Base-by-base conservation (phyloP, 2,888 invertebrate species). In the Scotopteryx bipunctaria region DNA sequence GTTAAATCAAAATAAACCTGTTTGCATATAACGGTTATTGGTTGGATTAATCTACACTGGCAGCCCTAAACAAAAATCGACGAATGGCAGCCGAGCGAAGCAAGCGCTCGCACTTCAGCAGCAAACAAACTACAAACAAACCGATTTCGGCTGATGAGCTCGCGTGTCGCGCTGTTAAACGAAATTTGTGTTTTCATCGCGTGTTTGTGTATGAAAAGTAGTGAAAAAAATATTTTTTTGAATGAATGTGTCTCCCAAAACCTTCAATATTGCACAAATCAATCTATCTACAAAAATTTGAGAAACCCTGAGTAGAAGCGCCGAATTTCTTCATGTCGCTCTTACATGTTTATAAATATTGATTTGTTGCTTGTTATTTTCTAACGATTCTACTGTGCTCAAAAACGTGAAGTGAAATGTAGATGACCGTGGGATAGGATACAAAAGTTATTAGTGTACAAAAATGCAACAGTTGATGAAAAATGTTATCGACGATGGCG, bases 341-440 rank as follows among this genome's bases (percentile, higher is more conserved):
- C 66, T 72, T 70, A 72, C 76, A 75, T 90, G 89, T 90, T 87
- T 87, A 84, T 86, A 90, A 86, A 87, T 90, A 90, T 90, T 90
- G 89, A 90, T 90, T 86, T 86, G 83, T 83, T 79, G 73, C 77
- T 67, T 61, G 71, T 76, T 71, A 48, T 75, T 80, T 77, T 71
- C 62, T 71, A 71, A 41, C 19, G 25, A 50, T 51, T 49, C 15
- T 60, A 54, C 52, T 57, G 58, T 69, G 72, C 62, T 56, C 66
- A 62, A 51, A 64, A 74, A 70, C 65, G 69, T 74, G 63, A 66
- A 76, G 81, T 87, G 84, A 81, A 79, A 86, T 89, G 87, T 85
- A 83, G 83, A 71, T 76, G 73, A 73, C 66, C 52, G 48, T 59
- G 61, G 68, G 67, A 63, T 55, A 50, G 46, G 57, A 52, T 63